These are phyloP conservation scores for Budorcas taxicolor DNA, from an alignment of 2,113 vertebrate species.

Conservation along the genomic window DNA sequence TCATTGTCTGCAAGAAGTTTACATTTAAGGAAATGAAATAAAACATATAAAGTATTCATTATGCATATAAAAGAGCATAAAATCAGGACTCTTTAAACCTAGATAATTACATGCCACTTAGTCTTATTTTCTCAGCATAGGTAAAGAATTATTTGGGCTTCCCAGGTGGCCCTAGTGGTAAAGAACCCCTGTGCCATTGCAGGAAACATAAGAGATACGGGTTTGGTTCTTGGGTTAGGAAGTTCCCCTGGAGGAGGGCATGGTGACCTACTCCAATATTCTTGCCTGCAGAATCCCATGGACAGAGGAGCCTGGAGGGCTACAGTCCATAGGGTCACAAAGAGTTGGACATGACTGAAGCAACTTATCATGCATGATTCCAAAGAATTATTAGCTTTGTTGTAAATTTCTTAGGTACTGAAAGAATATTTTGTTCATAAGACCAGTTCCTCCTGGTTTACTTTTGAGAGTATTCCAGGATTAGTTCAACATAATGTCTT, in stretches of 20 bases:
- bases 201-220: neutral
- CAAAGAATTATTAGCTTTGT: neutral
- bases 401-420: neutral
- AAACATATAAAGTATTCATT: neutral
- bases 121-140: neutral
- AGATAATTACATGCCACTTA: neutral
- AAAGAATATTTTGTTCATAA: neutral
- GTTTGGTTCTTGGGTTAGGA: neutral
- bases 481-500: neutral
- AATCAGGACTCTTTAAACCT: neutral
- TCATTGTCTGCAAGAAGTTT: neutral
- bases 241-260: neutral
- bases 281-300: neutral
- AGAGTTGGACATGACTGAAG: neutral
- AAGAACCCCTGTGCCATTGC: neutral
- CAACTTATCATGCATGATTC: neutral
- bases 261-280: neutral
- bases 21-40: neutral
- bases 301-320: neutral
- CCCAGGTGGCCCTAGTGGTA: neutral
- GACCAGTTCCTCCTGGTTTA: neutral
- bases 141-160: neutral
- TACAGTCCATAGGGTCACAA: neutral
- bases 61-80: neutral
- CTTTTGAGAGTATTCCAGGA: neutral